Evolutionary conservation across 37 sponge, comb jelly and placozoan species (phyloP), one percentile per base, ranked within the genome.

Genomic region (Beroe forskalii): DNA sequence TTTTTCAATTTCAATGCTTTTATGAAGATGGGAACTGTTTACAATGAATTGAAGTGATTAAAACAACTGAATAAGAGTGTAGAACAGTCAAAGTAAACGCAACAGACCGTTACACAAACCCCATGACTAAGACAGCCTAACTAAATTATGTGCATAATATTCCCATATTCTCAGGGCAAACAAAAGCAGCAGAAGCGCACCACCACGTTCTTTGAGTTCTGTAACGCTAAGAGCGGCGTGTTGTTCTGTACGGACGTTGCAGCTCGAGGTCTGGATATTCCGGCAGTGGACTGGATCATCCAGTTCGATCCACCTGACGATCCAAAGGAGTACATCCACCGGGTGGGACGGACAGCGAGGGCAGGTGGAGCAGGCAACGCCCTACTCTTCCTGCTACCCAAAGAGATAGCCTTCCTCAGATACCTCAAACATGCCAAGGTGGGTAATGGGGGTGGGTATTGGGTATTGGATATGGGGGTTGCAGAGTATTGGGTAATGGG

Each of bases 291-390:
- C 89, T 97, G 98, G 98, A 96, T 97, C 48, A 93, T 97, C 22
- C 98, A 97, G 83, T 96, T 92, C 33, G 98, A 97, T 90, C 96
- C 96, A 6, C 98, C 98, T 6, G 98, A 97, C 76, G 98, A 97
- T 61, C 96, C 98, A 62, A 97, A 96, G 93, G 99, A 98, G 66
- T 98, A 98, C 90, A 98, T 98, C 31, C 99, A 96, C 89, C 90
- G 99, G 28, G 99, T 98, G 37, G 99, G 99, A 0, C 92, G 99
- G 12, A 98, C 99, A 41, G 99, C 97, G 0, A 37, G 99, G 38
- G 96, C 93, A 23, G 96, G 95, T 60, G 94, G 92, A 14, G 91
- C 72, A 1, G 99, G 99, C 0, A 91, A 93, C 27, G 99, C 99
- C 24, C 92, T 98, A 14, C 94, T 98, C 31, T 95, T 98, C 86